Evolutionary conservation across 2,888 invertebrate genomes (phyloP).

Genomic region (Emmelina monodactyla): DNA sequence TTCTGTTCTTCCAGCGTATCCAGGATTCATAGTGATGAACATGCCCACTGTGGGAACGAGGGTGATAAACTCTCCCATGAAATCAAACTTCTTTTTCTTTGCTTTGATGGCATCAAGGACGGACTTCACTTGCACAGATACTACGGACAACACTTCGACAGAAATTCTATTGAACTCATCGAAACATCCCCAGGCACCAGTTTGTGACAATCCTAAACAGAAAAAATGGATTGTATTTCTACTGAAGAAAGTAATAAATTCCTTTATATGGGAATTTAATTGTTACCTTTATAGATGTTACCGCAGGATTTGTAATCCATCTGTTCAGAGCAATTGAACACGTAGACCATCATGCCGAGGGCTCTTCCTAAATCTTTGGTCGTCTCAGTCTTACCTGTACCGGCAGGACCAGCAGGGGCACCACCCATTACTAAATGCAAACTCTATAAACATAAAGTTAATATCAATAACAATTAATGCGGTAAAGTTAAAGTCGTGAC

Average conservation of each 20-base stretch:
- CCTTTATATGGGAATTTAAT: not conserved
- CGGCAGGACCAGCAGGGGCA: slow-evolving; percentile 96
- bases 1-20: slow-evolving; percentile 92
- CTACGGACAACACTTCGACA: slow-evolving; percentile 93
- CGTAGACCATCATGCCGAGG: slow-evolving; percentile 95
- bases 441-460: slow-evolving; percentile 70
- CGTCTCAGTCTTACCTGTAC: slow-evolving; percentile 96
- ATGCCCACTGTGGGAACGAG: slow-evolving; percentile 83
- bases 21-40: slow-evolving; percentile 97
- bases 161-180: slow-evolving; percentile 97
- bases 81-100: slow-evolving; percentile 81
- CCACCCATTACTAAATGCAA: slow-evolving; percentile 94
- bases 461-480: not conserved
- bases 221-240: not conserved
- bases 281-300: slow-evolving; percentile 86
- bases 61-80: slow-evolving; percentile 82
- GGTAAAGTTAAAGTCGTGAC: not conserved
- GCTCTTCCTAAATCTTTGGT: slow-evolving; percentile 95
- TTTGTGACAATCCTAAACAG: slow-evolving; percentile 78
- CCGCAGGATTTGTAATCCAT: slow-evolving; percentile 97
- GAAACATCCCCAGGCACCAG: slow-evolving; percentile 97
- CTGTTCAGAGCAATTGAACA: slow-evolving; percentile 97
- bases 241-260: not conserved
- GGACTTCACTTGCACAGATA: slow-evolving; percentile 90
- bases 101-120: slow-evolving; percentile 87